Evolutionary conservation across 1,140 invertebrate genomes (phyloP), one percentile per base, ranked within the genome.

Genomic region (Panonychus citri): DNA sequence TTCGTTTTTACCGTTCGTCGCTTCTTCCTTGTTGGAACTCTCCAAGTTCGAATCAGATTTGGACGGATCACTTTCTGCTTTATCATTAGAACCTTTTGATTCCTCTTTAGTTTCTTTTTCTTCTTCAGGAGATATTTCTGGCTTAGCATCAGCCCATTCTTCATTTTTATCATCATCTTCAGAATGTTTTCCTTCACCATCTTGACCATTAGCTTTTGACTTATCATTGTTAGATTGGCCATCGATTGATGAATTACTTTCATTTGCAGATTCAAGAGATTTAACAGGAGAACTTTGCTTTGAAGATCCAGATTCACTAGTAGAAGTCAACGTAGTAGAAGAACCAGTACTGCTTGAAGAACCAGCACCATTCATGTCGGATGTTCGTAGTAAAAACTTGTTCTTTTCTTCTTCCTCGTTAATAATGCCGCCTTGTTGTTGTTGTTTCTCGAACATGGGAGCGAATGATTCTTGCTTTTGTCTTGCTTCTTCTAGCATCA

Each of bases 341-440:
- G 30, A 34, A 37, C 30, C 30, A 30, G 59, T 42, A 60, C 15
- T 24, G 17, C 46, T 37, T 57, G 53, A 21, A 49, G 27, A 46
- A 43, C 37, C 55, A 24, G 50, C 51, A 54, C 25, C 27, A 55
- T 19, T 55, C 19, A 15, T 24, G 26, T 43, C 58, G 21, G 57
- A 59, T 24, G 26, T 42, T 43, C 53, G 19, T 17, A 54, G 37
- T 30, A 55, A 28, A 42, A 50, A 51, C 21, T 19, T 49, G n/a
- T 56, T 34, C 24, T n/a, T 30, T 25, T 46, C 54, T 49, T 27
- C 48, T 5, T 56, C 54, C 30, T 34, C 30, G 30, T 34, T 34
- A 53, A 56, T 56, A 19, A 56, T 56, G 17, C 54, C 54, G 13
- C 54, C 54, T 17, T 56, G 51, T 19, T 49, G 19, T 12, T 48